Conservation (phyloP, 2,888 invertebrate genomes). For the Eupithecia exiguata region DNA sequence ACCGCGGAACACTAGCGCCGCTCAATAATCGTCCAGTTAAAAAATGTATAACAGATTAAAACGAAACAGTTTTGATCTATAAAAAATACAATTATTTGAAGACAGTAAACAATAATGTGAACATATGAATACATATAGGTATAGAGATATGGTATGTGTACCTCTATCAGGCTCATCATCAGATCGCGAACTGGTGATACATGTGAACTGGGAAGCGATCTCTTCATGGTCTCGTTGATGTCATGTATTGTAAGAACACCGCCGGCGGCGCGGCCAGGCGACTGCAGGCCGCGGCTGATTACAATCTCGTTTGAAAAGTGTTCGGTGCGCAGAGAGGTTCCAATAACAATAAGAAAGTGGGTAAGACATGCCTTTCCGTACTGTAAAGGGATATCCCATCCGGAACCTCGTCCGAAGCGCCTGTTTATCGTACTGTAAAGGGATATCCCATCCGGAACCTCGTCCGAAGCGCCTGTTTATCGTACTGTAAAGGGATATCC, state of each 20-base stretch:
- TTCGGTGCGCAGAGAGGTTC: background rate
- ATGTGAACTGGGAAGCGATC: background rate
- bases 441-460: too few relatives aligned
- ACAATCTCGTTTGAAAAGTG: background rate
- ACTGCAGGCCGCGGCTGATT: background rate
- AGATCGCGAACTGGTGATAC: too few relatives aligned
- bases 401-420: too few relatives aligned
- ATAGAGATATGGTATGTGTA: too few relatives aligned
- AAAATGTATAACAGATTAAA: background rate
- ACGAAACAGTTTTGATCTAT: background rate
- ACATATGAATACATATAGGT: too few relatives aligned
- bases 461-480: too few relatives aligned
- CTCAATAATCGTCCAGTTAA: background rate
- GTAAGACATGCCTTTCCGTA: background rate
- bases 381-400: background rate
- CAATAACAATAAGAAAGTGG: background rate
- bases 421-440: too few relatives aligned
- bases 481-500: too few relatives aligned
- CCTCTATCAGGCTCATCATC: background rate
- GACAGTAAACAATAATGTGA: too few relatives aligned
- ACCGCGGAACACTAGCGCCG: conserved; percentile 17
- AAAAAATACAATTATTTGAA: background rate
- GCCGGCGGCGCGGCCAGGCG: too few relatives aligned
- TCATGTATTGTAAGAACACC: too few relatives aligned
- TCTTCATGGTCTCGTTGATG: background rate